These are phyloP conservation scores for Gopherus flavomarginatus DNA, from an alignment of 2,113 vertebrate genomes.

Conservation along the genomic window DNA sequence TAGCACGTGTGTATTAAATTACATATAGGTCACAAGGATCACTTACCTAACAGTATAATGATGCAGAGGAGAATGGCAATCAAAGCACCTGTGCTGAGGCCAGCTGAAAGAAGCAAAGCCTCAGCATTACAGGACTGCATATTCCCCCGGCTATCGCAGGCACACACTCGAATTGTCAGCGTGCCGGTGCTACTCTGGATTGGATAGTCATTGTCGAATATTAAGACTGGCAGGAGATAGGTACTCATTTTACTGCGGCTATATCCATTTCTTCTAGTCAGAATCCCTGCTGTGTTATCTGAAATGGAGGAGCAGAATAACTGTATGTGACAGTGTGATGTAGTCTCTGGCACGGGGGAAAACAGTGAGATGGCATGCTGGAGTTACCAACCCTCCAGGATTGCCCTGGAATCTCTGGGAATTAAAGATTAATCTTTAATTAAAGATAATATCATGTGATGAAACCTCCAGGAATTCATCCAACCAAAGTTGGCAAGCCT, in stretches of 20 bases:
- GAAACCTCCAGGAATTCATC: no score
- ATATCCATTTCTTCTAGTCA: slow-evolving; percentile 83
- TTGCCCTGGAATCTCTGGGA: no score
- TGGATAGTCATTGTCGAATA: slow-evolving; percentile 85
- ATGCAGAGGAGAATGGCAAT: slow-evolving; percentile 84
- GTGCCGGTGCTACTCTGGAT: slow-evolving; percentile 85
- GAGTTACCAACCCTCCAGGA: not conserved
- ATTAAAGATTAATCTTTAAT: no score
- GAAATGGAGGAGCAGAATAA: not conserved
- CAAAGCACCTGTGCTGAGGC: slow-evolving; percentile 83
- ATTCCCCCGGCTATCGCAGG: slow-evolving; percentile 79
- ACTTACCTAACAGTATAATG: slow-evolving; percentile 78
- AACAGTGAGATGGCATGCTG: accelerated
- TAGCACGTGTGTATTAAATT: accelerated
- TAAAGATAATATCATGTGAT: no score
- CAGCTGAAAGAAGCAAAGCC: slow-evolving; percentile 78
- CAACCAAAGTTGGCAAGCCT: no score
- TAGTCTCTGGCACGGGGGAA: not conserved
- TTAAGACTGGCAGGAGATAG: slow-evolving; percentile 81
- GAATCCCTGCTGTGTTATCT: slow-evolving; percentile 86
- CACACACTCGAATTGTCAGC: slow-evolving; percentile 81
- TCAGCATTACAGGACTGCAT: slow-evolving; percentile 82
- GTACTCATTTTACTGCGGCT: slow-evolving; percentile 80
- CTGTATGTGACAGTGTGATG: not conserved
- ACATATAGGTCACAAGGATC: accelerated